Percentiles rank a stretch among this genome's conserved stretches.
Conservation (phyloP, 2,797 vertebrate species). For the Menidia menidia region DNA sequence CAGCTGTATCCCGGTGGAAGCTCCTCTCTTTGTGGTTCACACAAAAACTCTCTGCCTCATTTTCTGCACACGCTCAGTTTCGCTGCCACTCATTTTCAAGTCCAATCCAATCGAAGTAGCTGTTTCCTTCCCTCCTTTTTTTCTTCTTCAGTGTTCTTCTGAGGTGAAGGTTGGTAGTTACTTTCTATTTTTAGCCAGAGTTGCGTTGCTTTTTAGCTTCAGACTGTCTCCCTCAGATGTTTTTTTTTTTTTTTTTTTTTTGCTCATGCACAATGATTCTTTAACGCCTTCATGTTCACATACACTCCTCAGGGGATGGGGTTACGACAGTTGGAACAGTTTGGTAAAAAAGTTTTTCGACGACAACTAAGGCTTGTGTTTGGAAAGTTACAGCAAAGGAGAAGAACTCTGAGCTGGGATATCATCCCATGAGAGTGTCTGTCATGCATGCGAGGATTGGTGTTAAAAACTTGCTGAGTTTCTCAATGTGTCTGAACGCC, state of each 20-base stretch:
- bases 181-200: conserved; percentile 69
- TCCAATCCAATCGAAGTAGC: conserved; percentile 55
- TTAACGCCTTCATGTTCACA: conserved; percentile 64
- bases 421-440: conserved; percentile 63
- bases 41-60: conserved; percentile 57
- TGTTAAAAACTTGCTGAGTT: conserved; percentile 62
- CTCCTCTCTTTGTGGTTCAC: conserved; percentile 44
- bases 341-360: conserved; percentile 60
- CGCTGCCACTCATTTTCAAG: conserved; percentile 48
- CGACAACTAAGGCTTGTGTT: conserved; percentile 55
- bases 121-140: conserved; percentile 33
- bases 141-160: conserved; percentile 48
- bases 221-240: conserved; percentile 48
- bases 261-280: conserved; percentile 65
- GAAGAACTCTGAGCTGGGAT: conserved; percentile 57
- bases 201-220: conserved; percentile 59
- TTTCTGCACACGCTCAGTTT: conserved; percentile 60
- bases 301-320: conserved; percentile 61
- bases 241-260: conserved; percentile 51
- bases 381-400: conserved; percentile 63
- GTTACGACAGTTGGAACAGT: conserved; percentile 58
- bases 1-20: conserved; percentile 42
- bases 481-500: conserved; percentile 55
- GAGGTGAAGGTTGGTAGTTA: conserved; percentile 60
- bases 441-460: conserved; percentile 63